Conservation (phyloP, 1,140 invertebrate genomes). For the Holotrichia oblita region DNA sequence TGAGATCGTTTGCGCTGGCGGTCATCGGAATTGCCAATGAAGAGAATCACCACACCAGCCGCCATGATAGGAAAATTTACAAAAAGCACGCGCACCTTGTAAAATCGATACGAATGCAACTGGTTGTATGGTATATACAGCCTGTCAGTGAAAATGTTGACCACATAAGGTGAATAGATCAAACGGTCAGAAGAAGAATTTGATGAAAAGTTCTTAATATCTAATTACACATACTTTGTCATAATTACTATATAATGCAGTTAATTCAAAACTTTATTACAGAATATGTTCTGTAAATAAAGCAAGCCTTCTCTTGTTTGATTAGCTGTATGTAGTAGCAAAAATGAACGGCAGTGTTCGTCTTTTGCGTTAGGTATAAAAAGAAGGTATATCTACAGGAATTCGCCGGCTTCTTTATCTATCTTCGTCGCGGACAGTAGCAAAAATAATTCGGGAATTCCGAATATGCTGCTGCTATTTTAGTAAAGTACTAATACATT, state of each 20-base stretch:
- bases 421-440: background rate
- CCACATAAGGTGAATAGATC: no score
- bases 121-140: no score
- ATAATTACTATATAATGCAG: no score
- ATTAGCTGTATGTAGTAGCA: background rate
- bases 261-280: no score
- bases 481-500: slow-evolving; percentile 37
- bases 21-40: slow-evolving; percentile 39
- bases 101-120: slow-evolving; percentile 9
- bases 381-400: slow-evolving; percentile 18
- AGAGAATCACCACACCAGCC: background rate
- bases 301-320: no score
- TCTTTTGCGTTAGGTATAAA: slow-evolving; percentile 10
- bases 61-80: slow-evolving; percentile 21
- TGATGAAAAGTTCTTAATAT: no score
- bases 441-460: slow-evolving; percentile 34
- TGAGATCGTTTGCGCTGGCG: slow-evolving; percentile 30
- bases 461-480: slow-evolving; percentile 36
- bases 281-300: no score
- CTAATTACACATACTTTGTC: no score
- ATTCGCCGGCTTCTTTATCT: slow-evolving; percentile 30
- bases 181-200: no score
- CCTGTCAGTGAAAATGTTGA: no score
- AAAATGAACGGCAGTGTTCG: background rate
- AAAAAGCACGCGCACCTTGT: slow-evolving; percentile 24